Percentiles rank a stretch among this genome's conserved stretches.
Evolutionary conservation across 2,888 invertebrate species (phyloP).

Genomic region (Latrodectus elegans): DNA sequence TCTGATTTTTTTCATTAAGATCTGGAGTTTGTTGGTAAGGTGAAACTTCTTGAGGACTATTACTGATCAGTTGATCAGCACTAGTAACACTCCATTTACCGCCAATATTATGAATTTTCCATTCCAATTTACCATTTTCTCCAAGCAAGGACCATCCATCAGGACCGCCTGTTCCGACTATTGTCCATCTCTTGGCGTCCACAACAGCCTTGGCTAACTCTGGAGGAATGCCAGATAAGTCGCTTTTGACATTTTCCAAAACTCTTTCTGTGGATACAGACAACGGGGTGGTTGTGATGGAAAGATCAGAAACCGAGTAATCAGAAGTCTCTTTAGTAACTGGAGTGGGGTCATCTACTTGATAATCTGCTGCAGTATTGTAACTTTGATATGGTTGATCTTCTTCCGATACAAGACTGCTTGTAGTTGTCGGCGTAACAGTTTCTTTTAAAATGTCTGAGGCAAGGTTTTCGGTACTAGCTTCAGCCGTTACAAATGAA

Average conservation of each 20-base stretch:
- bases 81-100: slow-evolving; percentile 58
- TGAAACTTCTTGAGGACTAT: slow-evolving; percentile 4
- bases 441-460: no score
- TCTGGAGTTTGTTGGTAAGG: neutral
- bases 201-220: slow-evolving; percentile 54
- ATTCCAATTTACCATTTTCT: slow-evolving; percentile 57
- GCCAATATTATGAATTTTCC: slow-evolving; percentile 59
- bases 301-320: neutral
- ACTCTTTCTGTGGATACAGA: neutral
- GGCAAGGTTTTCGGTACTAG: neutral
- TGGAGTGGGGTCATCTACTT: neutral
- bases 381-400: neutral
- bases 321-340: neutral
- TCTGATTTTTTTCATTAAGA: neutral
- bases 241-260: neutral
- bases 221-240: slow-evolving; percentile 36
- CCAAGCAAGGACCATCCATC: slow-evolving; percentile 55
- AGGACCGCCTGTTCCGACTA: slow-evolving; percentile 39
- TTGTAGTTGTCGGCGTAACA: neutral
- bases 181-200: slow-evolving; percentile 52
- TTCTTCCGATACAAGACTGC: neutral
- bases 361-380: neutral
- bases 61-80: slow-evolving; percentile 39
- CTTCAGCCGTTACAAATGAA: neutral
- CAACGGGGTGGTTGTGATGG: neutral